These are phyloP conservation scores for Drosophila takahashii DNA, from an alignment of 1,140 invertebrate genomes.

Conservation along the genomic window DNA sequence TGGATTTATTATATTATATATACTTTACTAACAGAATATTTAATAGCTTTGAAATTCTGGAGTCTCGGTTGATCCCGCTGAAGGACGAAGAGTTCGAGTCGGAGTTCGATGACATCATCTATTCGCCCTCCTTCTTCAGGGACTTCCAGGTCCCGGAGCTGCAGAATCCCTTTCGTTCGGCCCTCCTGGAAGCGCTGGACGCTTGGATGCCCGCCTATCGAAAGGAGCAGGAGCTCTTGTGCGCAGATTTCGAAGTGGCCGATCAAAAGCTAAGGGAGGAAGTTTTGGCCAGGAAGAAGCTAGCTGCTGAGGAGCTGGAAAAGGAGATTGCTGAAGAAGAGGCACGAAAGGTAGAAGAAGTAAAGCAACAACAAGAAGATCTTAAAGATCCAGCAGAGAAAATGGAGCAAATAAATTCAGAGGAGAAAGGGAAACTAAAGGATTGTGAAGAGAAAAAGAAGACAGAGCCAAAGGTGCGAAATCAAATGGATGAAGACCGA, in stretches of 20 bases:
- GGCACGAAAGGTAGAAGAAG: not conserved
- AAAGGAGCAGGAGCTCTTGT: not conserved
- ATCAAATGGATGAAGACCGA: no score
- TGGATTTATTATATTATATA: not conserved
- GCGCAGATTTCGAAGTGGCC: not conserved
- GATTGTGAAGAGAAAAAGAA: no score
- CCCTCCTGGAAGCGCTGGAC: constrained; percentile 18
- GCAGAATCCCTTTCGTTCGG: not conserved
- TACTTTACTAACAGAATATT: no score
- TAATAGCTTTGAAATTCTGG: constrained; percentile 55
- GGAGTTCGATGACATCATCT: constrained; percentile 40
- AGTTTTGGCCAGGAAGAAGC: not conserved
- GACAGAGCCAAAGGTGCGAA: no score
- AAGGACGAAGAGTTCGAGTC: constrained; percentile 24
- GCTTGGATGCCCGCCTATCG: constrained; percentile 33
- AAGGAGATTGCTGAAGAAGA: not conserved
- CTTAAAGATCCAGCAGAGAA: not conserved
- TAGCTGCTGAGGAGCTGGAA: not conserved
- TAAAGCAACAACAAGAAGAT: not conserved
- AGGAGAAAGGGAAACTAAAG: not conserved
- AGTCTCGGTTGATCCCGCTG: constrained; percentile 19
- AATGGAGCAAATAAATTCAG: not conserved
- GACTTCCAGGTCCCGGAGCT: constrained; percentile 13
- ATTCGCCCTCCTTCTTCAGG: constrained; percentile 5
- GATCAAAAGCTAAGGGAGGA: not conserved